A percentile compares a stretch with the other conserved stretches of the same genome.
Conservation (phyloP, 2,888 invertebrate species). For the Gymnosoma rotundatum region DNA sequence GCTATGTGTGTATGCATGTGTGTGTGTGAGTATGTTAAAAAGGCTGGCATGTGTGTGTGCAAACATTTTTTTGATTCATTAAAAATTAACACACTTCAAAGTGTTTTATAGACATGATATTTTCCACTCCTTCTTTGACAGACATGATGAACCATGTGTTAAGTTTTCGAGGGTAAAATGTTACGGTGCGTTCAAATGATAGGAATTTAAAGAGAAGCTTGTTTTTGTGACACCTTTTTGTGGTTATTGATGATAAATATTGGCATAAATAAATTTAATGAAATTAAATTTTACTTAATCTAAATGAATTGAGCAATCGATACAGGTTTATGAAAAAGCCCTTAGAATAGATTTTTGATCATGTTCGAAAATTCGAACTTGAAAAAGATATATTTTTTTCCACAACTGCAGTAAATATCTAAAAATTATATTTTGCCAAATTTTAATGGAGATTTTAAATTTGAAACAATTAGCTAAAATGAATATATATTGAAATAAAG, state of each 20-base stretch:
- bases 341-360: too few relatives aligned
- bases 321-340: too few relatives aligned
- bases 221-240: constrained; percentile 16
- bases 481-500: too few relatives aligned
- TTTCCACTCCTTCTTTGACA: constrained; percentile 18
- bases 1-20: constrained; percentile 1
- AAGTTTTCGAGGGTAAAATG: constrained; percentile 13
- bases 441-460: too few relatives aligned
- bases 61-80: constrained; percentile 78
- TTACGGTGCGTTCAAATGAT: not conserved
- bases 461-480: too few relatives aligned
- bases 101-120: constrained; percentile 63
- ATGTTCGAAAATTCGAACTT: too few relatives aligned
- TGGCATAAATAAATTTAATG: not conserved
- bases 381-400: too few relatives aligned
- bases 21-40: not conserved
- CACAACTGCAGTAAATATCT: too few relatives aligned
- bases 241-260: constrained; percentile 11
- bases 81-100: constrained; percentile 79
- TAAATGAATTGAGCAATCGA: too few relatives aligned
- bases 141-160: constrained; percentile 19
- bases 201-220: constrained; percentile 12
- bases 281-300: not conserved
- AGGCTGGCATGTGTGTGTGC: constrained; percentile 69
- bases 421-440: too few relatives aligned